These are phyloP conservation scores for Erithacus rubecula DNA, from an alignment of 2,797 vertebrate species.

Conservation along the genomic window DNA sequence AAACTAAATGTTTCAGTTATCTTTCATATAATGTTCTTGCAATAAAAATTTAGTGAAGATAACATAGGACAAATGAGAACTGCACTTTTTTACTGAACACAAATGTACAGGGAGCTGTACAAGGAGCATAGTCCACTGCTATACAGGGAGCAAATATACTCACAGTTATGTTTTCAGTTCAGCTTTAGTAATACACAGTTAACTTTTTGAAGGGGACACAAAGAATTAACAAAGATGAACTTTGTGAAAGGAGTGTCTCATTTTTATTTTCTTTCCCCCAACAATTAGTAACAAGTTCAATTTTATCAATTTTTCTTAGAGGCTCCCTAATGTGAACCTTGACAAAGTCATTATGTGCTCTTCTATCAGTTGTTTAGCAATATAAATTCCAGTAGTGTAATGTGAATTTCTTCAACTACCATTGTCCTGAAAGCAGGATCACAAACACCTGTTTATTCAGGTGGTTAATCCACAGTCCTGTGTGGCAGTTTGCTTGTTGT, in stretches of 20 bases:
- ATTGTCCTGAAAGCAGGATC: not conserved
- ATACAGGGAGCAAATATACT: not conserved
- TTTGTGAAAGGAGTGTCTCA: not conserved
- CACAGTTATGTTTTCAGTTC: not conserved
- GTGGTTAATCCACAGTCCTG: fast-evolving
- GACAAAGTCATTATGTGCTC: not conserved
- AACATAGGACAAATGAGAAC: not conserved
- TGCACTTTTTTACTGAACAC: not conserved
- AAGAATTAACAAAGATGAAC: not conserved
- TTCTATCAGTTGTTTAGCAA: not conserved
- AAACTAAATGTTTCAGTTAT: not conserved
- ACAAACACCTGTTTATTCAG: not conserved
- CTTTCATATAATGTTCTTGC: not conserved
- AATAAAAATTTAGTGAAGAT: not conserved
- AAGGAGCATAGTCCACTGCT: not conserved
- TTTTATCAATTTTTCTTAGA: not conserved
- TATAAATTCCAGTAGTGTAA: not conserved
- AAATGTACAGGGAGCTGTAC: not conserved
- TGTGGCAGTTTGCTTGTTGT: not conserved
- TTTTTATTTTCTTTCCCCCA: not conserved
- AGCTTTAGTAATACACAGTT: not conserved
- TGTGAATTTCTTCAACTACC: not conserved
- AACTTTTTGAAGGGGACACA: not conserved
- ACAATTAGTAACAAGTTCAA: not conserved
- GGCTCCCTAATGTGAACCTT: not conserved